Evolutionary conservation across 2,113 vertebrate genomes (phyloP), one percentile per base, ranked within the genome.

Genomic region (Coregonus clupeaformis): DNA sequence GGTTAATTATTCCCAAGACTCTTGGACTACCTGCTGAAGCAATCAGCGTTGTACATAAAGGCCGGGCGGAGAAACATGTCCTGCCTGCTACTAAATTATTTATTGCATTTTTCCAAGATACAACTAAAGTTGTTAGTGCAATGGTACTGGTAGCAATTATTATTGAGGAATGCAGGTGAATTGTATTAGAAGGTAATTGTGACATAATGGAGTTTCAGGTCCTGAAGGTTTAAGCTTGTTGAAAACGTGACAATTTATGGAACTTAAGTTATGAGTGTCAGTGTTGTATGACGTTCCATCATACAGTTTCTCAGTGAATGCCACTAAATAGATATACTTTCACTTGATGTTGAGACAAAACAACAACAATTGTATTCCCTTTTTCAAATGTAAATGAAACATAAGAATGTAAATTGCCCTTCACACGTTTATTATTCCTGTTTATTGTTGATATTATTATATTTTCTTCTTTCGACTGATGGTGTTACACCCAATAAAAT

Each of bases 21-120:
- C 94, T 94, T 95, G 94, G 94, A 94, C 85, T 91, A 88, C 87
- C 82, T 88, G 92, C 92, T 94, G 94, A 71, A 64, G 77, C 64
- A 75, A 81, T 92, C 93, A 94, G 94, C 92, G 81, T 25, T 94
- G 94, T 93, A 94, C 62, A 93, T 92, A 94, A 27, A n/a, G 57
- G 18, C 5, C 5, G n/a, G 57, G 18, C 18, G 20, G n/a, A 60
- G 57, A 22, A n/a, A 22, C 57, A 59, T 66, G 27, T 36, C 16
- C 18, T 25, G 64, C 29, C 29, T 20, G 65, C 65, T 36, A 36
- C 18, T 36, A 5, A 9, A 32, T 36, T 67, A 67, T 67, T 67
- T 67, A 36, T 67, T 67, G 30, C 29, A 5, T 60, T 7, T 60
- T n/a, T 12, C 29, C 30, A 29, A 67, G 64, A 36, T 36, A 67